phyloP scores from a whole-genome alignment of 2,113 vertebrate genomes.

The Rhineura floridana region DNA sequence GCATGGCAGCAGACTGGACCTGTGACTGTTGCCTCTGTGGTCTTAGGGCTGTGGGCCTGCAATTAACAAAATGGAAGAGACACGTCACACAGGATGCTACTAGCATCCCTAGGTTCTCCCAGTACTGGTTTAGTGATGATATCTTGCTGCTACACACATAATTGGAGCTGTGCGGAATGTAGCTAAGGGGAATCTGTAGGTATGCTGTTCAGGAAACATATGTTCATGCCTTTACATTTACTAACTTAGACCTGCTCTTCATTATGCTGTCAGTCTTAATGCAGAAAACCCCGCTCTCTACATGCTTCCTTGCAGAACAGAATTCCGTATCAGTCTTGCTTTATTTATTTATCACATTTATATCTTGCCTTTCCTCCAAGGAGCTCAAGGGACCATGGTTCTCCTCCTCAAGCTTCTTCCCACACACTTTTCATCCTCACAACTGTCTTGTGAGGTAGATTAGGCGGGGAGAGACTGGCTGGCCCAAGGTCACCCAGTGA shows the following conservation, averaged over 20 bases:
- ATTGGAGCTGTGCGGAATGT: not conserved
- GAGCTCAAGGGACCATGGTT: not conserved
- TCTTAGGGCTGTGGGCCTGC: not conserved
- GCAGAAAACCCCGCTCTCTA: no score
- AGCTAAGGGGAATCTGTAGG: not conserved
- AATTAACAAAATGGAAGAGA: not conserved
- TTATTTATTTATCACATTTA: no score
- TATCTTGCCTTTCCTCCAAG: not conserved
- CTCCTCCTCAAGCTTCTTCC: not conserved
- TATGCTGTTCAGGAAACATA: not conserved
- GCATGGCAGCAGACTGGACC: not conserved
- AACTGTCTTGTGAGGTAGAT: not conserved
- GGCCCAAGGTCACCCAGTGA: not conserved
- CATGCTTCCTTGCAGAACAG: no score
- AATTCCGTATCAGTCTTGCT: no score
- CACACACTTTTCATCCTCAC: not conserved
- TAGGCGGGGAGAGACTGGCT: not conserved
- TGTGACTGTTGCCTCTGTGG: not conserved
- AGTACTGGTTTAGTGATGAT: no score
- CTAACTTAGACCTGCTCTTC: no score
- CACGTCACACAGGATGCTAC: not conserved
- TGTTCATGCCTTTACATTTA: no score
- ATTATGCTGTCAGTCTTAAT: no score
- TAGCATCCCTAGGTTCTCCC: not conserved
- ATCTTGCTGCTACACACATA: not conserved